Evolutionary conservation across 2,113 vertebrate species (phyloP), one percentile per base, ranked within the genome.

Genomic region (Fregata magnificens): DNA sequence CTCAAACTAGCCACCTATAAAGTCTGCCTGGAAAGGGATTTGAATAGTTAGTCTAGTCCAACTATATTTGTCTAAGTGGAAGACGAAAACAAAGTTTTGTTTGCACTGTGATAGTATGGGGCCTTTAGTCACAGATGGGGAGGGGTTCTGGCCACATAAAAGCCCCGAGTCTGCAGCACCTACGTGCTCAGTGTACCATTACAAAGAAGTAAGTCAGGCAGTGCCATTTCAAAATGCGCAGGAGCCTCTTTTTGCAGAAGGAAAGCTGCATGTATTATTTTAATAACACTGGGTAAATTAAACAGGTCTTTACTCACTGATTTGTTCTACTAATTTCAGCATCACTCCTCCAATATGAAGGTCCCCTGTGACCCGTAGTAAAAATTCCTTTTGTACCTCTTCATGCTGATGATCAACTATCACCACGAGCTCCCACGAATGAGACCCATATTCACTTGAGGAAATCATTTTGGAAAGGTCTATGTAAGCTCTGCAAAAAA

Each of bases 261-360:
- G 63, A 83, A 93, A 94, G 58, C 10, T 72, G 45, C 80, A 61
- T 7, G 6, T 52, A 77, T 44, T 72, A 77, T 50, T 92, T 94
- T 58, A 90, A 29, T 34, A 86, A 79, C 45, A 77, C 24, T 9
- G 21, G 73, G 47, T 49, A 91, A 93, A 38, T 65, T 16, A 83
- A 82, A 89, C 44, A 83, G 84, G 77, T 55, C 29, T 87, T 71
- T 86, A 99, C 99, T 99, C 98, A 99, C 99, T 97, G 95, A 99
- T 99, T 97, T 98, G 73, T 94, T 99, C 99, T 94, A 99, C 99
- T 94, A 99, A 97, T 94, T 98, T 99, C 59, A 99, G 99, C 99
- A 99, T 99, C 96, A 99, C 97, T 81, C 99, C 99, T 62, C 99
- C 99, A 21, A 99, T 80, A 70, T 99, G 99, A 94, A 99, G 98